Conservation (phyloP, 2,888 invertebrate genomes). For the Quadroppia sp. region DNA sequence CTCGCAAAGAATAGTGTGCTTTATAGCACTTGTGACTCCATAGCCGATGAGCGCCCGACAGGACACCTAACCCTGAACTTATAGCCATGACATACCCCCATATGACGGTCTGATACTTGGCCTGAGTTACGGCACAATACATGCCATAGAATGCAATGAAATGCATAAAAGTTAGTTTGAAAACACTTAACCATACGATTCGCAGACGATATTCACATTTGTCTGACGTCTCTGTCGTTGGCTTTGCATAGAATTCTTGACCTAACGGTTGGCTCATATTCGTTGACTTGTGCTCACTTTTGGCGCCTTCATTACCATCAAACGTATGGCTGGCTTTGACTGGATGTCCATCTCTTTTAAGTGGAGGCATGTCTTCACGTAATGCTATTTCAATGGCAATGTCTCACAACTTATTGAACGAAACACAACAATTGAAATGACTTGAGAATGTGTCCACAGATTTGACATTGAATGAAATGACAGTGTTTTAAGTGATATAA, state of each 20-base stretch:
- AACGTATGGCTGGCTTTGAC: no score
- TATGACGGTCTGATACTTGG: slow-evolving; percentile 33
- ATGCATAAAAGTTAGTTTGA: slow-evolving; percentile 33
- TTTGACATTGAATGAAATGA: no score
- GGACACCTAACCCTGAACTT: slow-evolving; percentile 40
- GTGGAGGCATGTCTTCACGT: slow-evolving; percentile 10
- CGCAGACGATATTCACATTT: background rate
- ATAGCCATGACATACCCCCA: slow-evolving; percentile 36
- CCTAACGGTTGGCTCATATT: no score
- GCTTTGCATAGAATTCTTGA: no score
- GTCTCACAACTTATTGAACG: no score
- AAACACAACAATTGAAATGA: no score
- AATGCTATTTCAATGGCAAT: no score
- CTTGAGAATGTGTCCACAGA: no score
- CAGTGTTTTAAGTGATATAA: no score
- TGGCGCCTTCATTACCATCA: no score
- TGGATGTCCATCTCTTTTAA: background rate
- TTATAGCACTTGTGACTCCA: slow-evolving; percentile 43
- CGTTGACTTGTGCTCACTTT: no score
- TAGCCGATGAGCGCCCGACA: slow-evolving; percentile 42
- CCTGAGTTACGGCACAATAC: slow-evolving; percentile 28
- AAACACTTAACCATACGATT: slow-evolving; percentile 39
- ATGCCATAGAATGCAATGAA: slow-evolving; percentile 38
- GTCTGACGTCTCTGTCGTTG: background rate
- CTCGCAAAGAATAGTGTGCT: slow-evolving; percentile 35